Conservation (phyloP, 2,797 vertebrate species). For the Sebastes paucispinis region DNA sequence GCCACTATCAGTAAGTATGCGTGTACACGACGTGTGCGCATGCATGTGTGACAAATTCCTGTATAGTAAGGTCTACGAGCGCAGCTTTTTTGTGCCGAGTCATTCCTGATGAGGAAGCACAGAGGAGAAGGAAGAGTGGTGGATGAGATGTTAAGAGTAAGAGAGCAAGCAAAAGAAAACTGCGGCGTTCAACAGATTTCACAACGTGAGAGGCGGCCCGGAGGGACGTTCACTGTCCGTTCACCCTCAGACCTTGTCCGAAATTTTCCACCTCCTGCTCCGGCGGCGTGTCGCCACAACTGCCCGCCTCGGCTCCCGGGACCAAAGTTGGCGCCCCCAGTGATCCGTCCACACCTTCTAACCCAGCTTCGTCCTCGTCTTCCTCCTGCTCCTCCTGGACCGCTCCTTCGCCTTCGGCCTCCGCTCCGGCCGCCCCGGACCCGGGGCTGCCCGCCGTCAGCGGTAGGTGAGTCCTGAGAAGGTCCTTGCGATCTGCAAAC, state of each 20-base stretch:
- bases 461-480: conserved; percentile 82
- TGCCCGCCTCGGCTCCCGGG: conserved; percentile 63
- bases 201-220: conserved; percentile 57
- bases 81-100: conserved; percentile 61
- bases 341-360: conserved; percentile 69
- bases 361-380: conserved; percentile 76
- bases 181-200: conserved; percentile 61
- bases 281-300: conserved; percentile 53
- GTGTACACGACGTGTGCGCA: conserved; percentile 52
- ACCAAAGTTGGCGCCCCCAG: conserved; percentile 63
- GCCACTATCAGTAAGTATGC: conserved; percentile 45
- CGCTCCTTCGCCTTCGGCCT: conserved; percentile 67
- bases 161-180: conserved; percentile 66
- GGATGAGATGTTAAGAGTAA: conserved; percentile 60
- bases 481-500: conserved; percentile 88
- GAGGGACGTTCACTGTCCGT: conserved; percentile 80
- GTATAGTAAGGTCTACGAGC: conserved; percentile 66
- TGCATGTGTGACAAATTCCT: conserved; percentile 69
- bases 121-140: conserved; percentile 54
- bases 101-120: conserved; percentile 71
- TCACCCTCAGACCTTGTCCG: conserved; percentile 80
- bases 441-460: conserved; percentile 72
- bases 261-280: conserved; percentile 78
- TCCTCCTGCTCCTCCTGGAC: conserved; percentile 74
- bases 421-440: conserved; percentile 48